A percentile compares a stretch with the other conserved stretches of the same genome.
These are phyloP conservation scores for Manduca sexta DNA, from an alignment of 1,140 invertebrate species.

Conservation along the genomic window DNA sequence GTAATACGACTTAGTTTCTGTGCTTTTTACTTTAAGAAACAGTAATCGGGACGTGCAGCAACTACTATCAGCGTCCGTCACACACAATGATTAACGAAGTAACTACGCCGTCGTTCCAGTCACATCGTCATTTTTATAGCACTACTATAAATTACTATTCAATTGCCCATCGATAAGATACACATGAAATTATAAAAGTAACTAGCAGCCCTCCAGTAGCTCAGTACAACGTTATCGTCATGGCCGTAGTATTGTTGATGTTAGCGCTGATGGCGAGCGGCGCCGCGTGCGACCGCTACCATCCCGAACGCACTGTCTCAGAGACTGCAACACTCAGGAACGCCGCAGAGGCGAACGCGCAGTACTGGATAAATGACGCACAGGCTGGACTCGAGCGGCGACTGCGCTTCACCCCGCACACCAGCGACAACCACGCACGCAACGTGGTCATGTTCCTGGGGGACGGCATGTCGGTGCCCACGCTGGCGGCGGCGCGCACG, in stretches of 20 bases:
- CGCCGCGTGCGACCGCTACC: constrained; percentile 23
- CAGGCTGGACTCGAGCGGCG: constrained; percentile 18
- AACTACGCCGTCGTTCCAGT: too few species aligned
- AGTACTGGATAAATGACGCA: constrained; percentile 32
- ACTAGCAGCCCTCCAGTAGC: too few species aligned
- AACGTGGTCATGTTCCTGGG: constrained; percentile 85
- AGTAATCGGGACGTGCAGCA: too few species aligned
- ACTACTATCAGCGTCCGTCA: too few species aligned
- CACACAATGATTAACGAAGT: too few species aligned
- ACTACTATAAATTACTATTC: too few species aligned
- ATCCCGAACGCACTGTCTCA: constrained; percentile 11
- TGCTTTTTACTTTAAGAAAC: too few species aligned
- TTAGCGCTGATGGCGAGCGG: neutral
- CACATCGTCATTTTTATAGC: too few species aligned
- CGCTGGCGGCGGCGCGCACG: constrained; percentile 79
- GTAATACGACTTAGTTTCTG: neutral
- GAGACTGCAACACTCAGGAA: neutral
- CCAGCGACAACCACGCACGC: constrained; percentile 68
- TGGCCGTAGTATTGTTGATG: neutral
- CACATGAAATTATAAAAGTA: too few species aligned
- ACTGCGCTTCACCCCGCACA: neutral
- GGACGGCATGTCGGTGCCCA: constrained; percentile 84
- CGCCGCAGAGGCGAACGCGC: constrained; percentile 17
- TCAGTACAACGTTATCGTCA: too few species aligned
- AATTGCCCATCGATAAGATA: too few species aligned